Percentiles rank a stretch among this genome's conserved stretches.
These are phyloP conservation scores for Drosophila formosana DNA, from an alignment of 2,888 invertebrate genomes.

Conservation along the genomic window DNA sequence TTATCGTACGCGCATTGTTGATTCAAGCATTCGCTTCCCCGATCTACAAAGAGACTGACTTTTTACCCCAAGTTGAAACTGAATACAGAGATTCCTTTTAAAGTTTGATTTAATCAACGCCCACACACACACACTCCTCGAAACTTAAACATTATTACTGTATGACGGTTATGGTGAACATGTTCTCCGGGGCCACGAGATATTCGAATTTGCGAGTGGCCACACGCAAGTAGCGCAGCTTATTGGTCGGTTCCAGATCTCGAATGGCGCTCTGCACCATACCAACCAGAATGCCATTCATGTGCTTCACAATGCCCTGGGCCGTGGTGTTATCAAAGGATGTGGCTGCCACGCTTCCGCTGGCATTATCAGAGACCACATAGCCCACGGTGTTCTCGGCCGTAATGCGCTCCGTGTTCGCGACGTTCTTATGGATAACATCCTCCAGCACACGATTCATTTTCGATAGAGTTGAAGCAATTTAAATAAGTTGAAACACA, in stretches of 20 bases:
- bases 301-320: slow-evolving; percentile 75
- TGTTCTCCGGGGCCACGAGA: slow-evolving; percentile 80
- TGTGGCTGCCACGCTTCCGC: slow-evolving; percentile 71
- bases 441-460: slow-evolving; percentile 74
- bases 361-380: slow-evolving; percentile 76
- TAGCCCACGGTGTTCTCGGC: slow-evolving; percentile 73
- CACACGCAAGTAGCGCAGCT: slow-evolving; percentile 81
- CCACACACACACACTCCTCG: slow-evolving; percentile 17
- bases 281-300: slow-evolving; percentile 71
- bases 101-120: slow-evolving; percentile 29
- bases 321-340: slow-evolving; percentile 82
- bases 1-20: slow-evolving; percentile 58
- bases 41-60: slow-evolving; percentile 5
- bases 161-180: slow-evolving; percentile 82
- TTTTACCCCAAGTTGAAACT: background rate
- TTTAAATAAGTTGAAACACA: background rate
- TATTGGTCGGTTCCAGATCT: slow-evolving; percentile 82
- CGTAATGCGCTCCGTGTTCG: slow-evolving; percentile 78
- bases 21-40: slow-evolving; percentile 46
- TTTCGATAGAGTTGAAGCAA: background rate
- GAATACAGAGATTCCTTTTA: background rate
- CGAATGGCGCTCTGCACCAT: slow-evolving; percentile 79
- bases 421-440: slow-evolving; percentile 68
- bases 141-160: slow-evolving; percentile 52
- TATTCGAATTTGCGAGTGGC: slow-evolving; percentile 82